Conservation (phyloP, 2,797 vertebrate genomes). For the Aplochiton taeniatus region DNA sequence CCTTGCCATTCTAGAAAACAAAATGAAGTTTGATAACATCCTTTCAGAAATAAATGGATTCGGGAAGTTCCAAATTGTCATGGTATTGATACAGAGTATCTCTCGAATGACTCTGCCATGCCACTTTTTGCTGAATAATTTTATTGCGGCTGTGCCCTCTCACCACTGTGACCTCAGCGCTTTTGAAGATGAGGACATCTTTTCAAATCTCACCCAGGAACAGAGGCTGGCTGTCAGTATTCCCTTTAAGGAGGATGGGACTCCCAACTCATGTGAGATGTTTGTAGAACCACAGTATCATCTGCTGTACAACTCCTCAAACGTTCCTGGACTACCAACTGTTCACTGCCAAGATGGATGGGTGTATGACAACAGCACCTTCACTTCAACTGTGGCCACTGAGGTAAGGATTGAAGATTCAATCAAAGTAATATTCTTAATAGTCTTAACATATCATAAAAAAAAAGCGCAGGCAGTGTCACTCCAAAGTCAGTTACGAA, state of each 20-base stretch:
- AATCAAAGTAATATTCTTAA: too few species aligned
- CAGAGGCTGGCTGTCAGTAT: constrained; percentile 73
- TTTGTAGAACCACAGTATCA: constrained; percentile 74
- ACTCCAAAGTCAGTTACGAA: too few species aligned
- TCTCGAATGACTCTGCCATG: constrained; percentile 82
- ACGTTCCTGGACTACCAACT: constrained; percentile 16
- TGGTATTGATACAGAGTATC: too few species aligned
- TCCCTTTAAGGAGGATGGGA: constrained; percentile 76
- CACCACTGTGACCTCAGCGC: constrained; percentile 81
- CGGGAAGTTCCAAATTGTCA: constrained; percentile 84
- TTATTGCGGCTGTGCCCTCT: constrained; percentile 82
- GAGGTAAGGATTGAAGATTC: constrained; percentile 87
- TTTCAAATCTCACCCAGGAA: constrained; percentile 77
- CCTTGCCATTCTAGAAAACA: too few species aligned
- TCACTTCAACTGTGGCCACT: constrained; percentile 85
- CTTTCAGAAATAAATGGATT: constrained; percentile 83
- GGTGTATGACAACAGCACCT: constrained; percentile 83
- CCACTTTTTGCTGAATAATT: constrained; percentile 89
- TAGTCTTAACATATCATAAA: too few species aligned
- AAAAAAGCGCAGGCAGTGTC: too few species aligned
- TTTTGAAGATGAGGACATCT: constrained; percentile 51
- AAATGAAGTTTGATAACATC: constrained; percentile 89
- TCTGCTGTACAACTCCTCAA: constrained; percentile 63
- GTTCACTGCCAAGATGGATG: constrained; percentile 82
- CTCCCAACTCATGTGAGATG: constrained; percentile 81